Percentiles rank a stretch among this genome's conserved stretches.
These are phyloP conservation scores for Chaenocephalus aceratus DNA, from an alignment of 2,113 vertebrate species.

Conservation along the genomic window DNA sequence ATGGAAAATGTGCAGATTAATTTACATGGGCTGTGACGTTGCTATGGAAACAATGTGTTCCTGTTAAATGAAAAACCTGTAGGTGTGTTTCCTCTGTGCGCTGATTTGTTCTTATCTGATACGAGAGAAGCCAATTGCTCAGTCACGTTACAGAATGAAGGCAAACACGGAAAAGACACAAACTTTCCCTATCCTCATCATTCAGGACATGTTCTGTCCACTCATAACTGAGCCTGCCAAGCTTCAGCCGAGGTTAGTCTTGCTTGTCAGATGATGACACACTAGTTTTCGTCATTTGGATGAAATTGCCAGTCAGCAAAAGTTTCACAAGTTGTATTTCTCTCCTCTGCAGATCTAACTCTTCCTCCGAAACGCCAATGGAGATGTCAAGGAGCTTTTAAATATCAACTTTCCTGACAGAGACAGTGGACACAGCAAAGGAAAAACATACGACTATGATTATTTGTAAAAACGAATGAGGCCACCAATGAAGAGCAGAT, in stretches of 20 bases:
- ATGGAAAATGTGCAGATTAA: slow-evolving; percentile 66
- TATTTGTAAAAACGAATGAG: not conserved
- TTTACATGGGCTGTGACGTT: slow-evolving; percentile 48
- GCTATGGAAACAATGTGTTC: slow-evolving; percentile 69
- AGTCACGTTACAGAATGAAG: not conserved
- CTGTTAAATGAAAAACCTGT: slow-evolving; percentile 56
- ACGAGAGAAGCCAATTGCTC: not conserved
- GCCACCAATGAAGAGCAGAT: slow-evolving; percentile 6
- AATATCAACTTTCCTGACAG: not conserved
- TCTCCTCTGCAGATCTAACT: slow-evolving; percentile 28
- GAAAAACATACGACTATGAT: not conserved
- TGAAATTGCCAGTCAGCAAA: slow-evolving; percentile 6
- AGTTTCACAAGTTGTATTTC: slow-evolving; percentile 11
- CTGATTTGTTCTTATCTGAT: slow-evolving; percentile 20
- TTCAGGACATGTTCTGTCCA: not conserved
- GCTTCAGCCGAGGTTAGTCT: not conserved
- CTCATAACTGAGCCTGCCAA: not conserved
- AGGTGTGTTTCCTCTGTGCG: slow-evolving; percentile 5
- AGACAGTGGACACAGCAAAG: not conserved
- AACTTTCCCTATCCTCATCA: not conserved
- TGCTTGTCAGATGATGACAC: slow-evolving; percentile 11
- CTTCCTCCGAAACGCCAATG: slow-evolving; percentile 9
- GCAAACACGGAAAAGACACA: not conserved
- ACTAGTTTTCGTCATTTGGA: slow-evolving; percentile 1
- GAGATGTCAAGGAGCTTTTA: not conserved